Evolutionary conservation across 92 coral and sea anemone species (phyloP).

Genomic region (Umimayanthus chanpuru): DNA sequence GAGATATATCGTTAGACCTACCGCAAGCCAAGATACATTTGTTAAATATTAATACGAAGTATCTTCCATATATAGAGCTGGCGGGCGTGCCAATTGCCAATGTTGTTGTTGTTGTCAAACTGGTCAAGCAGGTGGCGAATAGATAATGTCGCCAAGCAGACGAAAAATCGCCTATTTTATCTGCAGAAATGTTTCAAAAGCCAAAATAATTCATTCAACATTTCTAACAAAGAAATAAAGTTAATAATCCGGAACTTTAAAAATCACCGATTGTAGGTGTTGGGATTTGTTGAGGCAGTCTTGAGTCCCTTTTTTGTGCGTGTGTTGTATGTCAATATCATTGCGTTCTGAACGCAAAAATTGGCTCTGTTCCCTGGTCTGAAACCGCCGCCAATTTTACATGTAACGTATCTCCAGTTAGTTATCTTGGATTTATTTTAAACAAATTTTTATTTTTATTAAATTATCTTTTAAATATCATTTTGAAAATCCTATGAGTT

Average conservation of each 20-base stretch:
- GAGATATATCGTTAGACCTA: background rate
- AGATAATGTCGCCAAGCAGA: background rate
- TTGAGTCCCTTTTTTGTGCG: too few species aligned
- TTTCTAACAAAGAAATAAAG: background rate
- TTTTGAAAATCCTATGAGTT: too few species aligned
- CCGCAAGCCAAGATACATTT: background rate
- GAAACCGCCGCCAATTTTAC: too few species aligned
- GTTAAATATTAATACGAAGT: background rate
- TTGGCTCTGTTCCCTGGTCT: too few species aligned
- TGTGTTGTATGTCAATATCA: too few species aligned
- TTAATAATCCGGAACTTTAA: background rate
- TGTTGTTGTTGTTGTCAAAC: background rate
- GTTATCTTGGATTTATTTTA: too few species aligned
- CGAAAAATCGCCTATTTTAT: background rate
- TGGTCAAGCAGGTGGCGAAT: slow-evolving; percentile 14
- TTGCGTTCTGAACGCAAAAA: too few species aligned
- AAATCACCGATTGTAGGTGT: background rate
- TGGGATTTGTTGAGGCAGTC: too few species aligned
- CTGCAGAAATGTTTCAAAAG: background rate
- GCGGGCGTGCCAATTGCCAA: background rate
- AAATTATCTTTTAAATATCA: too few species aligned
- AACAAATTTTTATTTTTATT: too few species aligned
- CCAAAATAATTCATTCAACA: background rate
- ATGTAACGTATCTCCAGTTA: too few species aligned
- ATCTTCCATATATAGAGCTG: background rate